Evolutionary conservation across 2,113 vertebrate genomes (phyloP).

Genomic region (Vanacampus margaritifer): DNA sequence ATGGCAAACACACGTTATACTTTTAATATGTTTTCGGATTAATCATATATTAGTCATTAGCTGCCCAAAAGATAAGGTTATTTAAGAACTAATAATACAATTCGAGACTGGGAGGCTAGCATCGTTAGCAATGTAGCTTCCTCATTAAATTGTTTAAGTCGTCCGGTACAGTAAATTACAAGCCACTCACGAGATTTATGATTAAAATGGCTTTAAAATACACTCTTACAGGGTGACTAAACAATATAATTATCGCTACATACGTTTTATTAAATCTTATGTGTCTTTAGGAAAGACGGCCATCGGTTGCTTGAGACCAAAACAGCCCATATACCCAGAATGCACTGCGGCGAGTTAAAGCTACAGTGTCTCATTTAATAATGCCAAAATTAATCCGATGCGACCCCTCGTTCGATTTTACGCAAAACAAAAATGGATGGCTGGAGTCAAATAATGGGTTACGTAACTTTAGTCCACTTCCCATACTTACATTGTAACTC

Average conservation of each 20-base stretch:
- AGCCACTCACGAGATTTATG: not conserved
- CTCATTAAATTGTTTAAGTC: not conserved
- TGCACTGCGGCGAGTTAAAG: conserved; percentile 26
- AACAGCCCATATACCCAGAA: conserved; percentile 48
- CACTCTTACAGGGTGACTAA: not conserved
- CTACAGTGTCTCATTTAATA: conserved; percentile 30
- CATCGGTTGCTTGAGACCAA: conserved; percentile 21
- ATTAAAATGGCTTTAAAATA: not conserved
- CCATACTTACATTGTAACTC: not conserved
- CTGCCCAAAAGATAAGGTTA: not conserved
- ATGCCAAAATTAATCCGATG: not conserved
- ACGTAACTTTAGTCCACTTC: not conserved
- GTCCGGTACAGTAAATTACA: not conserved
- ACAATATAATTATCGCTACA: not conserved
- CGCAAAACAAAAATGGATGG: not conserved
- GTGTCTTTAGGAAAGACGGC: conserved; percentile 1
- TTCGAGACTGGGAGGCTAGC: conserved; percentile 24
- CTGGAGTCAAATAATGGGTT: not conserved
- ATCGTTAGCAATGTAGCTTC: conserved; percentile 46
- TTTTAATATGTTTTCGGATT: not conserved
- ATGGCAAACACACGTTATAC: not conserved
- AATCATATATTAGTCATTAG: not conserved
- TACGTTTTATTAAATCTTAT: not conserved
- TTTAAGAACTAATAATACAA: not conserved
- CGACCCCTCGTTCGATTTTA: not conserved